phyloP scores from a whole-genome alignment of 2,797 vertebrate species.

The Premnoplex brunnescens region DNA sequence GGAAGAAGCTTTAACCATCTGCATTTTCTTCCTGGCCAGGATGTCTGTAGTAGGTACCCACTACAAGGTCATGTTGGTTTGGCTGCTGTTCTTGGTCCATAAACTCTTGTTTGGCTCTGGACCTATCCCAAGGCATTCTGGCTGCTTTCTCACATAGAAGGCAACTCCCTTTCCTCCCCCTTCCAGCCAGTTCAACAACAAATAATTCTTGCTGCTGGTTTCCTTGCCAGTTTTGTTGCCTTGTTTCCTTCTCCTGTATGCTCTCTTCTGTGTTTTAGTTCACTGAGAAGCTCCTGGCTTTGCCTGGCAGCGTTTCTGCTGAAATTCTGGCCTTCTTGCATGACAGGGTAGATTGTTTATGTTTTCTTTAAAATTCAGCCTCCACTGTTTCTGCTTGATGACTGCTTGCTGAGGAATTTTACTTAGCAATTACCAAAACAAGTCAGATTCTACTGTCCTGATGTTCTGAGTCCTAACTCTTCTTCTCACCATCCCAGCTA shows the following conservation, averaged over 20 bases:
- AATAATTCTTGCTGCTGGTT: neutral
- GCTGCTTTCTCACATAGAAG: neutral
- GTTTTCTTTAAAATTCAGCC: neutral
- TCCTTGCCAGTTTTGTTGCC: neutral
- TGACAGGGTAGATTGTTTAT: neutral
- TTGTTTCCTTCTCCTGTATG: neutral
- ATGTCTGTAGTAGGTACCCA: neutral
- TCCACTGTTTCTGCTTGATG: neutral
- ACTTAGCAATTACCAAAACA: neutral
- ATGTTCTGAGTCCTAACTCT: neutral
- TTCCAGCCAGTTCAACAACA: neutral
- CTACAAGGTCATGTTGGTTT: neutral
- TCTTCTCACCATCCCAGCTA: neutral
- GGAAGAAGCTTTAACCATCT: neutral
- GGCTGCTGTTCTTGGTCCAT: neutral
- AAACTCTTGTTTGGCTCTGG: neutral
- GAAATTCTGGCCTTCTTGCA: neutral
- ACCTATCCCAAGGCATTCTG: neutral
- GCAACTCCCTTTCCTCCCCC: neutral
- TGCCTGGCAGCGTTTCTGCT: neutral
- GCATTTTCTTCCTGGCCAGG: neutral
- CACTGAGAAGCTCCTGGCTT: neutral
- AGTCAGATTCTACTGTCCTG: neutral
- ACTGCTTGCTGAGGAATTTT: neutral
- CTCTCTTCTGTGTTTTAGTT: neutral